phyloP scores from a whole-genome alignment of 2,113 vertebrate species.

The Neodon shergylaensis region DNA sequence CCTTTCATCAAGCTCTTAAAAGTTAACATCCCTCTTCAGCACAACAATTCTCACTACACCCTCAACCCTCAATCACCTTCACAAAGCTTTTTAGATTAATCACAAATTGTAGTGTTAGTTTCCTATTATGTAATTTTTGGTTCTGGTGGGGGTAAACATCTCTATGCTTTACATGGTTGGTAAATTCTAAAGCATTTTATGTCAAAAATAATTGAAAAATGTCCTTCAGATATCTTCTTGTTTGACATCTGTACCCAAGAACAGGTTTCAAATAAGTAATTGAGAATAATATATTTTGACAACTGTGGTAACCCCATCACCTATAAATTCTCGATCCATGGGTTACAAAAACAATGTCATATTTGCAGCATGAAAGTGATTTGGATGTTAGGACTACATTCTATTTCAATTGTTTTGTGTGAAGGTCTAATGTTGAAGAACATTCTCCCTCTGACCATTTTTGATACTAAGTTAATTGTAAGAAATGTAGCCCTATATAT shows the following conservation, averaged over 20 bases:
- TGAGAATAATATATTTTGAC: background rate
- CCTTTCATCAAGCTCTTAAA: background rate
- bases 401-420: background rate
- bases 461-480: background rate
- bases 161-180: background rate
- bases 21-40: background rate
- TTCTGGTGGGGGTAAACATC: background rate
- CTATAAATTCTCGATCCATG: background rate
- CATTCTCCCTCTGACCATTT: background rate
- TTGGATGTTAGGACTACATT: background rate
- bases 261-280: background rate
- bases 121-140: background rate
- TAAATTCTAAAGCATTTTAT: background rate
- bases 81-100: conserved; percentile 6
- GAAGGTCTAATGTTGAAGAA: background rate
- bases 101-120: background rate
- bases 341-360: background rate
- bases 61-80: background rate
- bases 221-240: background rate
- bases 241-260: background rate
- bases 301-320: background rate
- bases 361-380: background rate
- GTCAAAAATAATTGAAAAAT: background rate
- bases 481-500: background rate
- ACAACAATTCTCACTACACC: background rate